Conservation (phyloP, 2,113 vertebrate genomes). For the Neomonachus schauinslandi region DNA sequence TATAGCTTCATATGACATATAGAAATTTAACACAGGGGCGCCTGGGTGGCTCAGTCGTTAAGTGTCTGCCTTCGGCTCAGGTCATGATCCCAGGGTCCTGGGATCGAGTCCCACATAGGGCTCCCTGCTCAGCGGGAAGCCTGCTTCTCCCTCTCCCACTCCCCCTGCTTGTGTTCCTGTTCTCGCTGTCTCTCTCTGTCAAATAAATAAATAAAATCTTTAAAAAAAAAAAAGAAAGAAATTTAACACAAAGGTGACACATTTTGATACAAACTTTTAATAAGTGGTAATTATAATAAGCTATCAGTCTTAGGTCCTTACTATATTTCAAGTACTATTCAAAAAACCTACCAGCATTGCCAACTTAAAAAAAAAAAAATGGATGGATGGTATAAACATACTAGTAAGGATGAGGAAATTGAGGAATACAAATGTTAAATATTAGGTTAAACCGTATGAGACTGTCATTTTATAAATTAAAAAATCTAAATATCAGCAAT, state of each 20-base stretch:
- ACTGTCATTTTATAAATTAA: neutral
- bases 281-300: neutral
- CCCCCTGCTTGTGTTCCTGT: too few relatives aligned
- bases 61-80: too few relatives aligned
- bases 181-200: too few relatives aligned
- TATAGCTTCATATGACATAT: neutral
- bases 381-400: neutral
- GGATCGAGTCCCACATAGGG: too few relatives aligned
- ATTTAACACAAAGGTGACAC: neutral
- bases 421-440: neutral
- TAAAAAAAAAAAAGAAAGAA: neutral
- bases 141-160: too few relatives aligned
- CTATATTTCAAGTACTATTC: neutral
- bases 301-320: neutral
- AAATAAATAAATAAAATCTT: too few relatives aligned
- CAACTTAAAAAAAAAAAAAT: too few relatives aligned
- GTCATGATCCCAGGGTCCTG: too few relatives aligned
- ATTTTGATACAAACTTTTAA: neutral
- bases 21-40: neutral
- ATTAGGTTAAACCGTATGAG: neutral
- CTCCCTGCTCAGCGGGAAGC: too few relatives aligned
- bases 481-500: neutral
- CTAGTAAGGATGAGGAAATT: neutral
- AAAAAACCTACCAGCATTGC: neutral
- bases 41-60: too few relatives aligned